Evolutionary conservation across 2,113 vertebrate genomes (phyloP), one percentile per base, ranked within the genome.

Genomic region (Baryphthengus martii): DNA sequence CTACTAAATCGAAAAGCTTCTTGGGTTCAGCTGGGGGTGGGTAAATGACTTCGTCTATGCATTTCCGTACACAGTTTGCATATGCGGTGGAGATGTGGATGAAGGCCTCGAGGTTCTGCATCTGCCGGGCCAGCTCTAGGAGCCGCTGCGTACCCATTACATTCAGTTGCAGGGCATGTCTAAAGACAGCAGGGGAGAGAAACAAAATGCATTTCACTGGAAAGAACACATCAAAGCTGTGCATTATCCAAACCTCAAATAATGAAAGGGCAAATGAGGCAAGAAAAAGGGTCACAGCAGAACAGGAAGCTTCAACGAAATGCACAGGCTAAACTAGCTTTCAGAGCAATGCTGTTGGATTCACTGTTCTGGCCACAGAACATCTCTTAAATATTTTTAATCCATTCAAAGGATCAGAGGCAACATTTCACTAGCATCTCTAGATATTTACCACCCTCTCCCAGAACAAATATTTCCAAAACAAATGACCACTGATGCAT

Each of bases 21-120:
- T 97, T 98, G 72, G 99, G 99, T 90, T 99, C 99, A 18, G 99
- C 98, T 0, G 99, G 98, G 11, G 98, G 99, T 0, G 99, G 98
- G 94, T 99, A 99, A 97, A 99, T 98, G 94, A 99, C 92, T 96
- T 99, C 99, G 7, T 99, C 99, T 28, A 99, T 99, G 97, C 98
- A 97, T 59, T 97, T 98, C 89, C 98, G 98, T 96, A 99, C 98
- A 71, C 99, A 99, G 96, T 99, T 99, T 89, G 99, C 98, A 91
- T 98, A 99, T 96, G 99, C 99, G 1, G 99, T 99, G 89, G 99
- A 99, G 97, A 99, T 97, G 93, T 99, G 99, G 80, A 99, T 97
- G 97, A 99, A 99, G 96, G 98, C 99, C 94, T 99, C 98, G 0
- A 99, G 98, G 80, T 98, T 98, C 52, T 98, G 97, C 99, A 99